These are phyloP conservation scores for Rhaphigaster nebulosa DNA, from an alignment of 2,888 invertebrate species.

Conservation along the genomic window DNA sequence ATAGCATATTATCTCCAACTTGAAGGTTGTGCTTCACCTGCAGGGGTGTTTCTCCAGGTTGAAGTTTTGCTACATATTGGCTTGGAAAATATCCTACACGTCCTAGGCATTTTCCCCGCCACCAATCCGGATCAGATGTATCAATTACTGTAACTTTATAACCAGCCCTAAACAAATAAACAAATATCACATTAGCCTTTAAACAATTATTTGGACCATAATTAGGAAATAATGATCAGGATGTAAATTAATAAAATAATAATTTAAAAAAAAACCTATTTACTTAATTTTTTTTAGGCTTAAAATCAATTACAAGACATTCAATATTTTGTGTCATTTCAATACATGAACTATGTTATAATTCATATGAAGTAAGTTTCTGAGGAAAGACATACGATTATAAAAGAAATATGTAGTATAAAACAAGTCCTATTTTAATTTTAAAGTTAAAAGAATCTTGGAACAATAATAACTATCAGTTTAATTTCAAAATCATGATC, in stretches of 20 bases:
- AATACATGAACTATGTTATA: too few relatives aligned
- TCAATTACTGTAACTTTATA: conserved; percentile 94
- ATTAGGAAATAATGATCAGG: background rate
- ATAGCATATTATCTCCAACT: conserved; percentile 88
- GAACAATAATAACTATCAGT: too few relatives aligned
- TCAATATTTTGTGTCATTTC: too few relatives aligned
- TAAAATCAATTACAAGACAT: too few relatives aligned
- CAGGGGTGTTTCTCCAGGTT: conserved; percentile 90
- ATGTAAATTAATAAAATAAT: background rate
- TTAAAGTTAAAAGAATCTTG: too few relatives aligned
- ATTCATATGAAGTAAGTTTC: too few relatives aligned
- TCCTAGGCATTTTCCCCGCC: conserved; percentile 95
- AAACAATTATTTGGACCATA: background rate
- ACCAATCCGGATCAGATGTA: conserved; percentile 96
- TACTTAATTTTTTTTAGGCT: too few relatives aligned
- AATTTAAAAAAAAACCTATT: background rate
- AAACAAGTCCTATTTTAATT: too few relatives aligned
- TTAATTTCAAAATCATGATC: too few relatives aligned
- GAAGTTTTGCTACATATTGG: conserved; percentile 91
- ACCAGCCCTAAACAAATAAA: conserved; percentile 75
- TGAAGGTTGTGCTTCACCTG: conserved; percentile 90
- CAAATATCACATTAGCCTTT: background rate
- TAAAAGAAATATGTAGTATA: too few relatives aligned
- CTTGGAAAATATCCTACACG: conserved; percentile 94
- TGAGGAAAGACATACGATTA: too few relatives aligned